Base-by-base conservation (phyloP, 2,797 vertebrate genomes). In the Chaetophractus vellerosus region DNA sequence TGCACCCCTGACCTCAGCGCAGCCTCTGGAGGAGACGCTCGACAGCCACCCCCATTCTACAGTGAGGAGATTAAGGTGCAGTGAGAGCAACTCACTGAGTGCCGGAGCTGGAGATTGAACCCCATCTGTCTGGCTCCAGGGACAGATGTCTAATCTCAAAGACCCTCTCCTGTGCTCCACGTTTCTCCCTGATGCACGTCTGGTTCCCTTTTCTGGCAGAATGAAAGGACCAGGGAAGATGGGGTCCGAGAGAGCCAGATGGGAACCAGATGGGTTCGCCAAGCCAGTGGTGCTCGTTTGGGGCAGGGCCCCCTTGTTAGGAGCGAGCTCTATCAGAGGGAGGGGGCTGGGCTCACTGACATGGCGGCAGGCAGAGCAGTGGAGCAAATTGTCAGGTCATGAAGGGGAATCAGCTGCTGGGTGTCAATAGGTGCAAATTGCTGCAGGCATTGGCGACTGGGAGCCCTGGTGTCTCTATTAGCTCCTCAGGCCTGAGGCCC, bases 381-480 rank as follows among this genome's bases (percentile, higher is more conserved):
- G 64, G 79, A 38, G 48, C 59, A 91, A 59, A 45, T 31, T 91
- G 75, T 89, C 96, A 74, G 78, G 90, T 90, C 85, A 28, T 2
- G 28, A 82, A 93, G 64, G 83, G 61, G 82, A 96, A 80, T 87
- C 86, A 57, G 85, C 92, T 86, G 52, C 93, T 66, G 63, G 31
- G 74, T 91, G 87, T 95, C 92, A 21, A 0, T 64, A 88, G 95
- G 95, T 89, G 52, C 88, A 78, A 26, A 96, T 50, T 66, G 88
- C 66, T 61, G 82, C 75, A 87, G 96, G 95, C 92, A 7, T 45
- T 50, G 75, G 91, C 4, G 1, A 64, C 88, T 9, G 19, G 79
- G 69, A 86, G 52, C 92, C 86, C 90, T 66, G 52, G 94, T 85
- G 59, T 95, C 84, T 94, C 89, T 94, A 11, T 94, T 79, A 82